Conservation (phyloP, 2,888 invertebrate species). For the Diplazon laetatorius region DNA sequence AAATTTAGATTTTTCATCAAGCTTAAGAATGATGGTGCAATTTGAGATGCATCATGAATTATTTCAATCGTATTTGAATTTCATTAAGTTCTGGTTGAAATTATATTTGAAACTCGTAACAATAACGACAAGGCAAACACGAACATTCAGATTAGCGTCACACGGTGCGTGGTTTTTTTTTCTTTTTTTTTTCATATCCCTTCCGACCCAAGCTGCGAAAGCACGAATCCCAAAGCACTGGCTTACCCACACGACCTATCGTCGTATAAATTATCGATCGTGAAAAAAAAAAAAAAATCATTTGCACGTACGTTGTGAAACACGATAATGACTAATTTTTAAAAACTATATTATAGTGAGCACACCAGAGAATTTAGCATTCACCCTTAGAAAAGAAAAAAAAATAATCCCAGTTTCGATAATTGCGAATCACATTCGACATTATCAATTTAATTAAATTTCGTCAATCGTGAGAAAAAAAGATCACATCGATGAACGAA, state of each 20-base stretch:
- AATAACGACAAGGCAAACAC: no score
- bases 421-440: background rate
- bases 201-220: slow-evolving; percentile 26
- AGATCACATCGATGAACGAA: background rate
- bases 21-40: no score
- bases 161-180: background rate
- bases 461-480: background rate
- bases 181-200: background rate
- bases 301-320: slow-evolving; percentile 19
- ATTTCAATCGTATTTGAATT: no score
- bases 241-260: slow-evolving; percentile 25
- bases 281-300: slow-evolving; percentile 1
- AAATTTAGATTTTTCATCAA: no score
- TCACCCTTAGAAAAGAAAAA: no score
- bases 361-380: background rate
- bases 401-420: background rate
- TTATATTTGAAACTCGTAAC: no score
- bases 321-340: slow-evolving; percentile 9
- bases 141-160: no score
- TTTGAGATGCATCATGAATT: no score
- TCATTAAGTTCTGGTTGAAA: no score
- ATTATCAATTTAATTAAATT: background rate
- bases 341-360: background rate
- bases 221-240: slow-evolving; percentile 31
- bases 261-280: background rate